phyloP scores from a whole-genome alignment of 2,888 invertebrate species.

The Leistus spinibarbis region DNA sequence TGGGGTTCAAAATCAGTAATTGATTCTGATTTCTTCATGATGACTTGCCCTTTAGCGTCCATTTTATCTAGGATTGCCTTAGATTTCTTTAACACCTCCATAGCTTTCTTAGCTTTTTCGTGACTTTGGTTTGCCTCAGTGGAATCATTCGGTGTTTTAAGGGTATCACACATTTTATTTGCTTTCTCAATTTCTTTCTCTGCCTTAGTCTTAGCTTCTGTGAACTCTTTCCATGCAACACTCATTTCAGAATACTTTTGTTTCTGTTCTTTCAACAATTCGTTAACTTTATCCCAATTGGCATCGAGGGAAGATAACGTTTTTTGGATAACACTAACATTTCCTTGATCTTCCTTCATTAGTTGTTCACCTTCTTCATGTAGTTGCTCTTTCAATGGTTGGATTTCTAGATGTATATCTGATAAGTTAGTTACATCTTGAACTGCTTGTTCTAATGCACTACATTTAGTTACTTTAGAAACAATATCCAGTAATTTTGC shows the following conservation, averaged over 20 bases:
- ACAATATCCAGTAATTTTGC: conserved; percentile 64
- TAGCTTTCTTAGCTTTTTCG: conserved; percentile 77
- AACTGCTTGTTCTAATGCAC: conserved; percentile 59
- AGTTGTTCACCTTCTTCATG: conserved; percentile 78
- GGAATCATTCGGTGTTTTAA: conserved; percentile 74
- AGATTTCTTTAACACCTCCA: conserved; percentile 76
- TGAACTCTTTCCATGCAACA: conserved; percentile 75
- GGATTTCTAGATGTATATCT: conserved; percentile 64
- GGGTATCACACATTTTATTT: conserved; percentile 66
- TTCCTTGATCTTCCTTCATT: conserved; percentile 81
- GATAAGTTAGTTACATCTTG: conserved; percentile 61
- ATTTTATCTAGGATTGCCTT: conserved; percentile 78
- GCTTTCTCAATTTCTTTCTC: conserved; percentile 73
- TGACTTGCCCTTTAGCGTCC: conserved; percentile 74
- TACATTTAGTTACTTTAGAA: conserved; percentile 58
- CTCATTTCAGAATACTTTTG: conserved; percentile 75
- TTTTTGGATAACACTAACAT: conserved; percentile 80
- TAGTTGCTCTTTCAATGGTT: conserved; percentile 71
- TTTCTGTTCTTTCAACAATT: conserved; percentile 74
- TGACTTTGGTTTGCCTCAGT: conserved; percentile 72
- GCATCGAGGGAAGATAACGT: conserved; percentile 77
- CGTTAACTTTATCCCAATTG: conserved; percentile 80
- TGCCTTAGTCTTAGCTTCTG: conserved; percentile 73
- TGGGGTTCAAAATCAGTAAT: conserved; percentile 70
- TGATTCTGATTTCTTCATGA: conserved; percentile 72